Base-by-base conservation (phyloP, 2,888 invertebrate species). In the Hylaea fasciaria region DNA sequence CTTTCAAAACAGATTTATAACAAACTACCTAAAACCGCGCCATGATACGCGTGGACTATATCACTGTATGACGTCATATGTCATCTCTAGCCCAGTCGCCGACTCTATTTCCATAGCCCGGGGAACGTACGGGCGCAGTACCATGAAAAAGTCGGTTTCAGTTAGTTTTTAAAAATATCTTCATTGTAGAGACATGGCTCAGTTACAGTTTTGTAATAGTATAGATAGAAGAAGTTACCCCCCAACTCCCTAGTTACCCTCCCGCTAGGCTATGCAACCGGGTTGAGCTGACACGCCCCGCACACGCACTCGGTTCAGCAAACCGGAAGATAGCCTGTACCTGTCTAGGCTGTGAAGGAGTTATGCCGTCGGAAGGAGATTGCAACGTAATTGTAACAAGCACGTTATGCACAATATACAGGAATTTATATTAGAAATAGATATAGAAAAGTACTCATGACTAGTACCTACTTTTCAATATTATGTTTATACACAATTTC, bases 231-330 rank as follows among this genome's bases (percentile, higher is more conserved):
- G 17, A 56, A 44, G 35, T 49, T 48, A 56, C 49, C 54, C 43
- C 48, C 53, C 48, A 56, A 49, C 54, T 37, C 48, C 53, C 48
- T 48, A 32, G 32, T 37, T 35, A 43, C 41, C 44, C 48, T 29
- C 44, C 49, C 35, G 37, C 29, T 28, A 45, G 45, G 53, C 52
- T 57, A 64, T 56, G 63, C 59, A 49, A 53, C 45, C 61, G 70
- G 73, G 70, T 71, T 65, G 66, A 68, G 69, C 70, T 56, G 75
- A 61, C 81, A 71, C 80, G 77, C 80, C 81, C 70, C 61, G 63
- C 29, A 10, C 76, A 76, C 75, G 77, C 76, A 71, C 68, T 63
- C 68, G 69, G 72, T 72, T 73, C 72, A 71, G 73, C 74, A 73
- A 74, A 74, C 69, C 71, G 70, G 78, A 79, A 73, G 57, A 66